Conservation (phyloP, 2,797 vertebrate species). For the Eptatretus atami region DNA sequence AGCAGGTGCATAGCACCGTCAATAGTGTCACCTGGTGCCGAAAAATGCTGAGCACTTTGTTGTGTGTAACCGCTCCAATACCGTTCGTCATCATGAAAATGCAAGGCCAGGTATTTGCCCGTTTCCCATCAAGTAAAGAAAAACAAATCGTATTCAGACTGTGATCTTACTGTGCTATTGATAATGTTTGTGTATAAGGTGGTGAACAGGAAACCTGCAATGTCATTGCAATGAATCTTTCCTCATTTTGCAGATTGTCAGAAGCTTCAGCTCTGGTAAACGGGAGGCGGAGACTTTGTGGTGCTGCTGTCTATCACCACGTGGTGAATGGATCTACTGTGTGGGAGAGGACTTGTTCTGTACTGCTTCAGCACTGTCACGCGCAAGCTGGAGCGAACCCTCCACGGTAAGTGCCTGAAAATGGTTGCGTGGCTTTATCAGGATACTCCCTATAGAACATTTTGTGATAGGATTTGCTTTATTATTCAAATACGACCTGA, state of each 20-base stretch:
- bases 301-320: slow-evolving; percentile 73
- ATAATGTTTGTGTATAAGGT: no score
- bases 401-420: slow-evolving; percentile 35
- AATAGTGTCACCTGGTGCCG: slow-evolving; percentile 72
- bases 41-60: slow-evolving; percentile 97
- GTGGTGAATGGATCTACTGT: slow-evolving; percentile 97
- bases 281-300: slow-evolving; percentile 97
- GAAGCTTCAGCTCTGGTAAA: slow-evolving; percentile 97
- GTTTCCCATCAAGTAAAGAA: no score
- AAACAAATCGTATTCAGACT: no score
- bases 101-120: slow-evolving; percentile 51
- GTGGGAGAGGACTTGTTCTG: slow-evolving; percentile 90
- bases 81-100: slow-evolving; percentile 99
- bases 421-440: background rate
- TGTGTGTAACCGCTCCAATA: slow-evolving; percentile 90
- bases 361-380: slow-evolving; percentile 97
- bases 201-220: no score
- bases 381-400: slow-evolving; percentile 85
- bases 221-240: background rate
- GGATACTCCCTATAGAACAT: no score
- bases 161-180: no score
- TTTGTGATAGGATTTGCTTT: background rate
- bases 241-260: slow-evolving; percentile 38
- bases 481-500: no score
- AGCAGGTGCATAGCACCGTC: slow-evolving; percentile 80